Evolutionary conservation across 2,888 invertebrate genomes (phyloP).

Genomic region (Tachina lurida): DNA sequence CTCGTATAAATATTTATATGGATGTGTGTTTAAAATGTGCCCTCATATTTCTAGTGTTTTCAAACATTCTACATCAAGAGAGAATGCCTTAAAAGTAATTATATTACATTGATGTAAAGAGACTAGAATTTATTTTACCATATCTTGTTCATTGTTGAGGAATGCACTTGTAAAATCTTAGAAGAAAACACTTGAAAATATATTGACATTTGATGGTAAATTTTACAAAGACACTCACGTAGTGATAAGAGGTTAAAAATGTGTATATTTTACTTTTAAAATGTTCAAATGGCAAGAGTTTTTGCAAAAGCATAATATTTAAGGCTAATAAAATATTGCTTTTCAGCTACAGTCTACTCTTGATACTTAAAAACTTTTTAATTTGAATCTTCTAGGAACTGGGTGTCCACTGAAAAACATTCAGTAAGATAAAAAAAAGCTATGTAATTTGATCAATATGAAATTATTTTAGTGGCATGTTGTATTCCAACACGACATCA

Average conservation of each 20-base stretch:
- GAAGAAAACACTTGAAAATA: background rate
- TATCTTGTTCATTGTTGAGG: conserved; percentile 10
- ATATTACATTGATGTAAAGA: conserved; percentile 35
- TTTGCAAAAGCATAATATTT: background rate
- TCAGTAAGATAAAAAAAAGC: too few relatives aligned
- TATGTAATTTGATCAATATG: too few relatives aligned
- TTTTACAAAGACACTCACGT: conserved; percentile 1
- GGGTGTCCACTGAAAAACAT: too few relatives aligned
- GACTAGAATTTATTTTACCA: conserved; percentile 5
- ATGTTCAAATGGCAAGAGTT: background rate
- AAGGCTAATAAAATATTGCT: too few relatives aligned
- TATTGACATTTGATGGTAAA: conserved; percentile 9
- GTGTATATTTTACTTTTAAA: background rate
- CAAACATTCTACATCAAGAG: background rate
- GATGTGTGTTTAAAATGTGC: background rate
- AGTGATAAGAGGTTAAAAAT: background rate
- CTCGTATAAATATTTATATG: conserved; percentile 17
- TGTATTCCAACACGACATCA: too few relatives aligned
- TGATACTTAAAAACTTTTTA: too few relatives aligned
- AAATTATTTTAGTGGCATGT: too few relatives aligned
- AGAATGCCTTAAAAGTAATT: conserved; percentile 50
- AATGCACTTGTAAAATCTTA: background rate
- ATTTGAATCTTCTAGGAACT: too few relatives aligned
- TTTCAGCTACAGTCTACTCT: too few relatives aligned
- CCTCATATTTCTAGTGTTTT: conserved; percentile 21